These are phyloP conservation scores for Amblyornis subalaris DNA, from an alignment of 2,113 vertebrate species.

Conservation along the genomic window DNA sequence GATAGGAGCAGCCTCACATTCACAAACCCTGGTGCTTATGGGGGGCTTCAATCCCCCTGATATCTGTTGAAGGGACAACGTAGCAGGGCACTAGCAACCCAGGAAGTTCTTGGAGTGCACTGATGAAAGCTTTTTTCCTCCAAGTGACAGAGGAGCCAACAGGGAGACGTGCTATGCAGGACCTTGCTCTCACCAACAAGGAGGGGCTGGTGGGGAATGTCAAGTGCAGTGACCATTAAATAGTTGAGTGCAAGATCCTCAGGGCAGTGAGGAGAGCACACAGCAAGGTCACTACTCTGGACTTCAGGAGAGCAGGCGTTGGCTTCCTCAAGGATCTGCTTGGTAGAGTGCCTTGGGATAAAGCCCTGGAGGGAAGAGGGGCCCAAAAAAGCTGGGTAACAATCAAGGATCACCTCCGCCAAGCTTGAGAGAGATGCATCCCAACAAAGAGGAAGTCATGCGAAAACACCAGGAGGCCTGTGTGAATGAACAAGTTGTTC, in stretches of 20 bases:
- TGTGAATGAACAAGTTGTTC: neutral
- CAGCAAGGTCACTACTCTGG: neutral
- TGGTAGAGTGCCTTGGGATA: rapidly evolving
- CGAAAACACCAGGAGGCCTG: neutral
- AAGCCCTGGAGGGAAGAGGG: neutral
- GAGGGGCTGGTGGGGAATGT: neutral
- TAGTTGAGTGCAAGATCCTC: neutral
- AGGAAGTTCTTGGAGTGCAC: neutral
- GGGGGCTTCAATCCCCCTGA: neutral
- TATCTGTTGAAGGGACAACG: neutral
- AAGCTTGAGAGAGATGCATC: neutral
- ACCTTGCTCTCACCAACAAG: neutral
- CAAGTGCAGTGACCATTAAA: neutral
- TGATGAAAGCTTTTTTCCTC: neutral
- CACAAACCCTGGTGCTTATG: neutral
- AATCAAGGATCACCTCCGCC: neutral
- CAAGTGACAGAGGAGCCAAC: neutral
- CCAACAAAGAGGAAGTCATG: neutral
- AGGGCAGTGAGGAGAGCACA: neutral
- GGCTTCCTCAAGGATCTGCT: neutral
- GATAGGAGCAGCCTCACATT: neutral
- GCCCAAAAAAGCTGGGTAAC: neutral
- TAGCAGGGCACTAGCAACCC: neutral
- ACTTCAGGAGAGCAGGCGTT: neutral
- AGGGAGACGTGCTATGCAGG: neutral